Percentiles rank a stretch among this genome's conserved stretches.
These are phyloP conservation scores for Gobionotothen gibberifrons DNA, from an alignment of 2,797 vertebrate species.

Conservation along the genomic window DNA sequence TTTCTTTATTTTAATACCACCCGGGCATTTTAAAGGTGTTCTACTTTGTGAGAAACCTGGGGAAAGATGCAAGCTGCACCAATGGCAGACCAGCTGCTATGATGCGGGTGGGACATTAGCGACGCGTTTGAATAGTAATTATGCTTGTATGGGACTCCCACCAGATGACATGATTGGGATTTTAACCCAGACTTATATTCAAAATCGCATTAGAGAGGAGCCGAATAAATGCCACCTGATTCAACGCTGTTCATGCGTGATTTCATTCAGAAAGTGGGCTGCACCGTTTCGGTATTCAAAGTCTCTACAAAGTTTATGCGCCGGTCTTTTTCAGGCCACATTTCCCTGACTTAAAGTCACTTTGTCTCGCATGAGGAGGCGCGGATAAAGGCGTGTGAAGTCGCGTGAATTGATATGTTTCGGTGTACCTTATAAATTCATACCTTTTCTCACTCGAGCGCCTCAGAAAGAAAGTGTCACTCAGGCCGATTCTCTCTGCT, in stretches of 20 bases:
- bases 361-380: constrained; percentile 92
- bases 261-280: constrained; percentile 83
- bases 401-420: constrained; percentile 98
- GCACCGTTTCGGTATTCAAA: constrained; percentile 89
- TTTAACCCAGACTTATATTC: constrained; percentile 89
- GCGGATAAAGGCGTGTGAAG: constrained; percentile 93
- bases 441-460: constrained; percentile 94
- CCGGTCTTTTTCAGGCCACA: constrained; percentile 75
- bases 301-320: constrained; percentile 83
- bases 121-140: constrained; percentile 91
- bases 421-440: constrained; percentile 99
- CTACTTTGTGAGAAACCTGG: constrained; percentile 53
- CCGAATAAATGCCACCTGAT: constrained; percentile 81
- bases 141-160: constrained; percentile 95
- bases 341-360: constrained; percentile 86
- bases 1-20: neutral
- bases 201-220: constrained; percentile 85
- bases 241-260: constrained; percentile 84
- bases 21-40: constrained; percentile 39
- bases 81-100: constrained; percentile 87
- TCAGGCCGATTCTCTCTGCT: constrained; percentile 98
- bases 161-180: constrained; percentile 94
- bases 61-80: constrained; percentile 71
- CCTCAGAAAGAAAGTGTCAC: constrained; percentile 90
- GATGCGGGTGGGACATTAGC: constrained; percentile 96